These are phyloP conservation scores for Cynaeus angustus DNA, from an alignment of 2,888 invertebrate genomes.

Conservation along the genomic window DNA sequence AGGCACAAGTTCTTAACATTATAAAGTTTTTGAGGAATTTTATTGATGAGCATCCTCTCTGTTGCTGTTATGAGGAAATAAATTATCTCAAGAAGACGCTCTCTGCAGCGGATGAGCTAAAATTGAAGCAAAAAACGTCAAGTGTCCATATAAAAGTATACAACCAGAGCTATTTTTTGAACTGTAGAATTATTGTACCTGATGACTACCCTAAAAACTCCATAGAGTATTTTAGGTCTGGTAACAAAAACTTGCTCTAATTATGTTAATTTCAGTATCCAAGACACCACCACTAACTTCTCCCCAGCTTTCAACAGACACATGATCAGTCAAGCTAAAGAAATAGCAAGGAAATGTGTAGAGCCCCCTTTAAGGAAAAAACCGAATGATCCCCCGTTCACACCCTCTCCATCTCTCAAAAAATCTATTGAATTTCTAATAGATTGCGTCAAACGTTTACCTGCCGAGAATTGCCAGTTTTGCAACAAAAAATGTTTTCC, in stretches of 20 bases:
- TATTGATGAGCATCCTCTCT: constrained; percentile 80
- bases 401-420: constrained; percentile 77
- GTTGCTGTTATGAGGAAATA: constrained; percentile 83
- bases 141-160: constrained; percentile 75
- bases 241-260: constrained; percentile 11
- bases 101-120: constrained; percentile 74
- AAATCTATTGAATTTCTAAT: constrained; percentile 77
- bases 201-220: constrained; percentile 77
- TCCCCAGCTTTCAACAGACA: constrained; percentile 77
- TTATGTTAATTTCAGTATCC: constrained; percentile 70
- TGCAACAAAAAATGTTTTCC: constrained; percentile 79
- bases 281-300: constrained; percentile 78
- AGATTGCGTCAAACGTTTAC: constrained; percentile 77
- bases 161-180: constrained; percentile 77
- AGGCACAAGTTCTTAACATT: constrained; percentile 76
- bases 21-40: constrained; percentile 79
- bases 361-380: constrained; percentile 78
- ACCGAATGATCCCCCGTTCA: constrained; percentile 75
- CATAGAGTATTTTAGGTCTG: constrained; percentile 69
- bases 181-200: constrained; percentile 76
- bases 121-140: constrained; percentile 79
- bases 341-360: constrained; percentile 80
- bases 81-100: constrained; percentile 75
- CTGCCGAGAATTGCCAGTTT: constrained; percentile 77
- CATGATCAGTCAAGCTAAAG: constrained; percentile 79